These are phyloP conservation scores for Todiramphus chloris DNA, from an alignment of 2,113 vertebrate species.

Conservation along the genomic window DNA sequence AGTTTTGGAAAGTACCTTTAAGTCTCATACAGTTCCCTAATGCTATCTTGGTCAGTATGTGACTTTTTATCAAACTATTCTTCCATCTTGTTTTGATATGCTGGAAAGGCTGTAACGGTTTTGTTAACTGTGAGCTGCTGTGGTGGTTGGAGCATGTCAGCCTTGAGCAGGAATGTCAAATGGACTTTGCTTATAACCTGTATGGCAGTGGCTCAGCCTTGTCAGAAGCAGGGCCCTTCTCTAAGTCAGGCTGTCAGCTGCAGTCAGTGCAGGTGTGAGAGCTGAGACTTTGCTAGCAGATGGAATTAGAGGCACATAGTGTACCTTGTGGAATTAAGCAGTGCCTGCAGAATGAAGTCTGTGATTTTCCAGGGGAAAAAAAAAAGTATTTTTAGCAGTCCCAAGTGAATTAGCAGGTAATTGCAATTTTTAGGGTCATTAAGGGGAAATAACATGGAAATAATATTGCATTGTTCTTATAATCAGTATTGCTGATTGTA, in stretches of 20 bases:
- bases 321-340: neutral
- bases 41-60: neutral
- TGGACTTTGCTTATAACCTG: neutral
- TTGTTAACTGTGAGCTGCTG: neutral
- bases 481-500: neutral
- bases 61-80: neutral
- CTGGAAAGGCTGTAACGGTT: neutral
- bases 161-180: neutral
- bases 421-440: neutral
- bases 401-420: neutral
- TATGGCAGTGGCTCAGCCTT: neutral
- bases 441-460: neutral
- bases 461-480: neutral
- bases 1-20: neutral
- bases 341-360: neutral
- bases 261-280: neutral
- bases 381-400: neutral
- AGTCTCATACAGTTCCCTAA: neutral
- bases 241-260: neutral
- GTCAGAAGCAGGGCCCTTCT: neutral
- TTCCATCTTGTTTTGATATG: accelerated
- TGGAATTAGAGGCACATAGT: neutral
- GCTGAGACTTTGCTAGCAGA: neutral
- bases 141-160: accelerated
- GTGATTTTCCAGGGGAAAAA: neutral